A percentile compares a stretch with the other conserved stretches of the same genome.
These are phyloP conservation scores for Acrossocheilus wenchowensis DNA, from an alignment of 2,797 vertebrate species.

Conservation along the genomic window DNA sequence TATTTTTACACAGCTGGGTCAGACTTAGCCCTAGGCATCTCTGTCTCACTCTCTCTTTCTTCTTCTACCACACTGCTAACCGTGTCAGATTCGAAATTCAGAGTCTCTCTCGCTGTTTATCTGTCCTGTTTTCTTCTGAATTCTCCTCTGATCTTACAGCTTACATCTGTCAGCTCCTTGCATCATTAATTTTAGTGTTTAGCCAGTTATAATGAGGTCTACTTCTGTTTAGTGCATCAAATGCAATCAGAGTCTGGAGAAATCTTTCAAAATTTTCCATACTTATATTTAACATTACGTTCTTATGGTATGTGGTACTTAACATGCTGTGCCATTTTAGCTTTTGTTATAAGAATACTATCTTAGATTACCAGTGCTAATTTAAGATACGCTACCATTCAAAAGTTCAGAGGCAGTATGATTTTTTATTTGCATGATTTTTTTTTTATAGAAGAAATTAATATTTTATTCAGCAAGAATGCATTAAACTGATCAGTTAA, in stretches of 20 bases:
- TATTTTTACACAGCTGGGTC: constrained; percentile 67
- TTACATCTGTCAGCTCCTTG: constrained; percentile 6
- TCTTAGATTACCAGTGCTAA: neutral
- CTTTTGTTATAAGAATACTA: neutral
- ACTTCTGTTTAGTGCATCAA: neutral
- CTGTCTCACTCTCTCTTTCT: constrained; percentile 48
- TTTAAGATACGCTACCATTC: neutral
- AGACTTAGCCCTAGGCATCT: constrained; percentile 62
- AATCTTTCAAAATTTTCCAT: neutral
- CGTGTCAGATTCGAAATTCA: constrained; percentile 57
- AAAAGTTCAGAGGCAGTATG: neutral
- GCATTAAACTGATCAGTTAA: neutral
- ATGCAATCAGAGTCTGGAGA: neutral
- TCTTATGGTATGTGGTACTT: neutral
- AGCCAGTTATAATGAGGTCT: constrained; percentile 10
- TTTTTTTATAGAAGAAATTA: neutral
- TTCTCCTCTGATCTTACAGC: constrained; percentile 3
- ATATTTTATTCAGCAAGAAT: neutral
- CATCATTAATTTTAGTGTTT: neutral
- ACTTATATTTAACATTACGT: neutral
- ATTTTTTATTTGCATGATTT: neutral
- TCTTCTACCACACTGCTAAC: constrained; percentile 59
- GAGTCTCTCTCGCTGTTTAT: constrained; percentile 29
- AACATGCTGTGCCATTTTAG: neutral
- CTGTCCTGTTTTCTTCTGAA: constrained; percentile 2